Evolutionary conservation across 2,113 vertebrate genomes (phyloP), one percentile per base, ranked within the genome.

Genomic region (Rousettus leschenaultii): DNA sequence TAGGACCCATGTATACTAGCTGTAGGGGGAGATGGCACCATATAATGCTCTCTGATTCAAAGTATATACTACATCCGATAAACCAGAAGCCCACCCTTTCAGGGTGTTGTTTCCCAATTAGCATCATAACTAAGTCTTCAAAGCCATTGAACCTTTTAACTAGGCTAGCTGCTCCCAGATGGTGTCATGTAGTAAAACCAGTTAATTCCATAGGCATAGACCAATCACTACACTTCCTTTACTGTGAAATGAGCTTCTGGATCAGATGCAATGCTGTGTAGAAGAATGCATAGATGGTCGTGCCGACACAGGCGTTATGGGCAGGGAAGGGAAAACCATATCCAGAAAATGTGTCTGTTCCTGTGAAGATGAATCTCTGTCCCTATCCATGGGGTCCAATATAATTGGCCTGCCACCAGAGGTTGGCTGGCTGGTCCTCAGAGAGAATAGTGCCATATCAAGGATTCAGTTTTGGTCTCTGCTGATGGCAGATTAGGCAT

Each of bases 301-400:
- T 84, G n/a, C 63, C 87, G 63, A 22, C 43, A 87, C 24, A 78
- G 63, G 43, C 65, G 24, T 84, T 88, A 68, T 22, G 21, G 33
- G 40, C 35, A 66, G 65, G 33, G 61, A 33, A 86, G 26, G 48
- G 51, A 94, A 94, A 91, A 65, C 35, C 63, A 59, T 66, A 77
- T 66, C 45, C 21, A 84, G 93, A 97, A 95, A 93, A 93, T 78
- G 40, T 84, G 28, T 95, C 74, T 95, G 38, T 78, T 93, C 18
- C 57, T 85, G 16, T 89, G 43, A 85, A 63, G 55, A 48, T 48
- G 35, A 84, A 63, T 94, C 51, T 97, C 35, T 97, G 48, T 74
- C 70, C 30, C 51, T 14, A 26, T 93, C 30, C 53, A 45, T 70
- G 86, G 77, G 12, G 11, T 66, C 70, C 35, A 30, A 38, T 63